Conservation (phyloP, 2,888 invertebrate species). For the Nephrotoma flavescens region DNA sequence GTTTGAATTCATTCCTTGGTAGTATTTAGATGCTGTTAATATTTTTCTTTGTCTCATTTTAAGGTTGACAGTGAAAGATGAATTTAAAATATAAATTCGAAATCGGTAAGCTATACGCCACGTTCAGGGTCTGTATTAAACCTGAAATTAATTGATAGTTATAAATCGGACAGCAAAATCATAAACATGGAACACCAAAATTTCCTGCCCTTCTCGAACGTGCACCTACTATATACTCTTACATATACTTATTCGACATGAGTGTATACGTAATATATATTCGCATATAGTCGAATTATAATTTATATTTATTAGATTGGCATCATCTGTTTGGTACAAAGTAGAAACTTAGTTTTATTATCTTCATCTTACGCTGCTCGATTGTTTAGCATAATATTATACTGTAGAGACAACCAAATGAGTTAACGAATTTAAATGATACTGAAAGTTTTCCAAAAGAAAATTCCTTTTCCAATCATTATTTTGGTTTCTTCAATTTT, state of each 20-base stretch:
- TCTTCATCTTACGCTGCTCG: neutral
- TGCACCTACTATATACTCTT: neutral
- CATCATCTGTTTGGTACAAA: conserved; percentile 2
- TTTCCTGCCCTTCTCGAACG: neutral
- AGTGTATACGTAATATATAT: neutral
- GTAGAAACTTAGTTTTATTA: conserved; percentile 5
- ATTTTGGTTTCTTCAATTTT: neutral
- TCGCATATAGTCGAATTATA: neutral
- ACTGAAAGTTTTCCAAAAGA: neutral
- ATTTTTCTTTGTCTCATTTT: neutral
- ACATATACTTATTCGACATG: too few relatives aligned
- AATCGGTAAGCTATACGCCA: neutral
- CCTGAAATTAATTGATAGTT: neutral
- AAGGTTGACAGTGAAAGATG: neutral
- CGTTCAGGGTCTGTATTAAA: neutral
- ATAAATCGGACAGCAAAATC: neutral
- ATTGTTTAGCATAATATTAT: neutral
- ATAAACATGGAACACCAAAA: neutral
- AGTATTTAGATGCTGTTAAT: neutral
- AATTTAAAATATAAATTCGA: neutral
- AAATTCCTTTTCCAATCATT: neutral
- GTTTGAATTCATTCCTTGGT: conserved; percentile 5
- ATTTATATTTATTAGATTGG: conserved; percentile 4
- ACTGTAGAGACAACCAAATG: neutral
- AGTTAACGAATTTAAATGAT: neutral